Conservation (phyloP, 2,797 vertebrate genomes). For the Darevskia mixta region DNA sequence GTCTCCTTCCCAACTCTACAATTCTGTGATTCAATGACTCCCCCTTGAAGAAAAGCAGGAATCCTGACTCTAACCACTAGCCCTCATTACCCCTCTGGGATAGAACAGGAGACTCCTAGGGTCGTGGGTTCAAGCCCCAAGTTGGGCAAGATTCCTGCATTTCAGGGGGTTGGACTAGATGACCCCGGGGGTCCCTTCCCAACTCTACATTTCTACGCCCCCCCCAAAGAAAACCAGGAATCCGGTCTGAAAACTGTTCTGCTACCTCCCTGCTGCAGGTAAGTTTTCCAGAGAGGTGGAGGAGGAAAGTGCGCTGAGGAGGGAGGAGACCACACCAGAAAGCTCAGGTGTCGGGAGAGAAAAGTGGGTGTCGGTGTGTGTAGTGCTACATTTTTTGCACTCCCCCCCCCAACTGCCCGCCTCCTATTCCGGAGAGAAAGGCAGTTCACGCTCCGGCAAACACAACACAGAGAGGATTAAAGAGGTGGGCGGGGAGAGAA, state of each 20-base stretch:
- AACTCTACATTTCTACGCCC: too few species aligned
- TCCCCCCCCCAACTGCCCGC: background rate
- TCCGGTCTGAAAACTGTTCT: background rate
- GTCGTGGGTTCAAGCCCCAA: too few species aligned
- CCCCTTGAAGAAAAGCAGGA: too few species aligned
- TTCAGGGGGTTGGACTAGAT: too few species aligned
- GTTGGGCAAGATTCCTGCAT: too few species aligned
- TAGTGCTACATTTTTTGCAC: background rate
- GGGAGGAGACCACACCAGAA: background rate
- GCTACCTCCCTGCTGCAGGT: background rate
- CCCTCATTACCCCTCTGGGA: background rate
- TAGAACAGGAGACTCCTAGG: too few species aligned
- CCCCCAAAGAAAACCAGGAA: too few species aligned
- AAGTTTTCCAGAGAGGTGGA: background rate
- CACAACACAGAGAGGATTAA: background rate
- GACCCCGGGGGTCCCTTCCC: background rate
- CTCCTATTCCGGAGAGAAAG: background rate
- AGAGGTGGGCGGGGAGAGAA: conserved; percentile 7
- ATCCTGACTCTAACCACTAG: background rate
- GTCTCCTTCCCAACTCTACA: too few species aligned
- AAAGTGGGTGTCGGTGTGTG: background rate
- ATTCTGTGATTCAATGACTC: too few species aligned
- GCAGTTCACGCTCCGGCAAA: background rate
- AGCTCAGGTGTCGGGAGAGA: too few species aligned
- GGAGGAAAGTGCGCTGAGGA: background rate